A percentile compares a stretch with the other conserved stretches of the same genome.
Evolutionary conservation across 2,797 vertebrate genomes (phyloP).

Genomic region (Lithobates sylvaticus): DNA sequence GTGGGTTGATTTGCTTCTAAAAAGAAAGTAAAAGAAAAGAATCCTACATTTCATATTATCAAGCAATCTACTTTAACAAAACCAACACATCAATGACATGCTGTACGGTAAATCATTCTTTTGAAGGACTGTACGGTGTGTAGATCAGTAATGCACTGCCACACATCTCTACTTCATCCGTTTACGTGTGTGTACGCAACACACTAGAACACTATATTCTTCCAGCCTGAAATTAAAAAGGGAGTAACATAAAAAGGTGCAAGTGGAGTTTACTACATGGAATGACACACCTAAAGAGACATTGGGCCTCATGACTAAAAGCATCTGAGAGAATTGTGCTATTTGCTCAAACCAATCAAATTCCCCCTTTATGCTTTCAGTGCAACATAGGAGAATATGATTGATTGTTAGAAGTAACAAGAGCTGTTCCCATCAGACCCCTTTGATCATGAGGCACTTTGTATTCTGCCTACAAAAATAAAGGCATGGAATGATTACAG

Average conservation of each 20-base stretch:
- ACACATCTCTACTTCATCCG: too few species aligned
- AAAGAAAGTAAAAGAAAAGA: background rate
- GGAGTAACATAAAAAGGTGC: background rate
- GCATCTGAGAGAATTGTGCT: background rate
- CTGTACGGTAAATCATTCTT: background rate
- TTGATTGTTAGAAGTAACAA: background rate
- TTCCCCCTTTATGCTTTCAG: background rate
- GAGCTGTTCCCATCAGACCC: background rate
- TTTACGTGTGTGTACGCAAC: background rate
- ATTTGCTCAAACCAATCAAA: background rate
- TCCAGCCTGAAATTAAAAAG: background rate
- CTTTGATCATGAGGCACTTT: background rate
- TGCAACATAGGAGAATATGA: background rate
- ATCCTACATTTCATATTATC: background rate
- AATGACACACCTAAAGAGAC: constrained; percentile 22
- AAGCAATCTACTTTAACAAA: background rate
- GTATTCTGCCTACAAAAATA: constrained; percentile 55
- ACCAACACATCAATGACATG: background rate
- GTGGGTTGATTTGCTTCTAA: background rate
- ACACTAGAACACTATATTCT: background rate
- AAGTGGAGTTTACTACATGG: constrained; percentile 4
- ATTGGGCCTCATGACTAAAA: background rate
- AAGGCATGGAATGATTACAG: constrained; percentile 75
- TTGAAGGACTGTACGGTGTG: background rate
- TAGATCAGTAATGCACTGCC: background rate